These are phyloP conservation scores for Junco hyemalis DNA, from an alignment of 2,113 vertebrate species.

Conservation along the genomic window DNA sequence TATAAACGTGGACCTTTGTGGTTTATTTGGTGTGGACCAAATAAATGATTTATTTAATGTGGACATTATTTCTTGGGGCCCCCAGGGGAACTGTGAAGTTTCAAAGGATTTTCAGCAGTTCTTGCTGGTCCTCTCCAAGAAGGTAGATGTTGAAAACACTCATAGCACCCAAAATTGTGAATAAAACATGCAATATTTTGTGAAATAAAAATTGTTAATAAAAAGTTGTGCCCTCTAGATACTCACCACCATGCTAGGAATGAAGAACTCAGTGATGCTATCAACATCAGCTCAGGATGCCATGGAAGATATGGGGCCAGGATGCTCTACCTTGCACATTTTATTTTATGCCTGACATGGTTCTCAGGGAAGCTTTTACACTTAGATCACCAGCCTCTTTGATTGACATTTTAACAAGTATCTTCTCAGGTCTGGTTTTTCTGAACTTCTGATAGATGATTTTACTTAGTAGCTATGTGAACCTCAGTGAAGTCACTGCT, in stretches of 20 bases:
- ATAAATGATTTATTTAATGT: not conserved
- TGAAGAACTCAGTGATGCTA: not conserved
- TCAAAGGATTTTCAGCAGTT: not conserved
- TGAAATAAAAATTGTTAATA: not conserved
- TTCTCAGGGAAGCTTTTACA: not conserved
- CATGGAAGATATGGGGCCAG: not conserved
- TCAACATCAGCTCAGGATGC: not conserved
- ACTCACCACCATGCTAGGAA: not conserved
- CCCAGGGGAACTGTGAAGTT: not conserved
- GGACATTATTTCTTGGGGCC: not conserved
- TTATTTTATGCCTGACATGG: not conserved
- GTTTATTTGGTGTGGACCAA: not conserved
- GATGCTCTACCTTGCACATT: not conserved
- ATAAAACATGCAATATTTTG: not conserved
- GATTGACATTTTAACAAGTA: not conserved
- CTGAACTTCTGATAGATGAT: not conserved
- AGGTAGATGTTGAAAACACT: not conserved
- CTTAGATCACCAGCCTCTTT: not conserved
- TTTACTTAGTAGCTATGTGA: not conserved
- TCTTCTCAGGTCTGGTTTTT: not conserved
- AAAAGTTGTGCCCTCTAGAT: not conserved
- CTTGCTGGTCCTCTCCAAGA: not conserved
- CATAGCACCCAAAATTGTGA: not conserved
- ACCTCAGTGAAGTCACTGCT: not conserved
- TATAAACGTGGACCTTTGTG: not conserved